phyloP scores from a whole-genome alignment of 2,113 vertebrate genomes.

The Girardinichthys multiradiatus region DNA sequence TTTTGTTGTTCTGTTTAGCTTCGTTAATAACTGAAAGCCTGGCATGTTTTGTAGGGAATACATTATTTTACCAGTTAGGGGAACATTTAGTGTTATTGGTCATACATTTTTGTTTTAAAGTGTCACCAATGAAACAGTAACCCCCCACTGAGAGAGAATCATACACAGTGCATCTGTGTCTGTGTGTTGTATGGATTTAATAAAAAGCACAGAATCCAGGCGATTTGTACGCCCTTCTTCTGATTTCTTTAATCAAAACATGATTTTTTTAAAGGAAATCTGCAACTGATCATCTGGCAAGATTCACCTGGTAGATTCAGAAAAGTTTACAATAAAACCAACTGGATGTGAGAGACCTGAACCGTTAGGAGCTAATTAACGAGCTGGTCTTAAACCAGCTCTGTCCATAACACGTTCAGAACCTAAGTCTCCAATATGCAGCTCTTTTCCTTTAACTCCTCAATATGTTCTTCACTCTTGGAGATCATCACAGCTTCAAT shows the following conservation, averaged over 20 bases:
- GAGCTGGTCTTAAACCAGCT: not conserved
- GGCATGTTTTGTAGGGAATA: no score
- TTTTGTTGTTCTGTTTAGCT: no score
- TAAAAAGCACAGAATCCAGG: not conserved
- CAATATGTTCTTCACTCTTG: not conserved
- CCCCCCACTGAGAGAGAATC: slow-evolving; percentile 13
- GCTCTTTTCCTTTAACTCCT: not conserved
- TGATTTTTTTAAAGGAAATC: not conserved
- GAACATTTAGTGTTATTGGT: not conserved
- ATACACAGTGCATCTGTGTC: not conserved
- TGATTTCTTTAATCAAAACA: not conserved
- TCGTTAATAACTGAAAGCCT: no score
- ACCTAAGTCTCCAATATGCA: not conserved
- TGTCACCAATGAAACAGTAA: slow-evolving; percentile 11
- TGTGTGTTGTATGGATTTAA: slow-evolving; percentile 10
- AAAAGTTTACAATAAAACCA: not conserved
- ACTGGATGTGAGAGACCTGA: not conserved
- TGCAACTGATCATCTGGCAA: not conserved
- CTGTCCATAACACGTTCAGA: not conserved
- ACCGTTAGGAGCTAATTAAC: no score
- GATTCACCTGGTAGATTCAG: not conserved
- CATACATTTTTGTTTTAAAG: slow-evolving; percentile 14
- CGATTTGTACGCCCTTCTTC: not conserved
- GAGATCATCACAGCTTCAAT: not conserved
- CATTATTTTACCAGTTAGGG: not conserved